A percentile compares a stretch with the other conserved stretches of the same genome.
phyloP scores from a whole-genome alignment of 2,797 vertebrate species.

The Furcifer pardalis region DNA sequence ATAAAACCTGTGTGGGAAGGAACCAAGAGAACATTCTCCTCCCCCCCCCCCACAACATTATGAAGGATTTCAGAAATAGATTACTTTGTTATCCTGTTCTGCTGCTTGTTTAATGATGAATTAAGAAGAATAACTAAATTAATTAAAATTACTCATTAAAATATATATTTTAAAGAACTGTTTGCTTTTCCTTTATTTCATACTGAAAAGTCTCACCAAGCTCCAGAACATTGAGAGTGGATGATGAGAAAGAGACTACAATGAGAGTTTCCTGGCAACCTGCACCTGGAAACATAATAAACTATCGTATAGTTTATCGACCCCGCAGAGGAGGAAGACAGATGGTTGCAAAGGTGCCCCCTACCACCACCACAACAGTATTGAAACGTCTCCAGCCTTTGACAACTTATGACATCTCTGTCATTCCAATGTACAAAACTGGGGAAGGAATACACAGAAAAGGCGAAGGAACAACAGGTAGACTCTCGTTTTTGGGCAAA shows the following conservation, averaged over 20 bases:
- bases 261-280: constrained; percentile 88
- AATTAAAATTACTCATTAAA: neutral
- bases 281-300: constrained; percentile 85
- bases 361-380: constrained; percentile 76
- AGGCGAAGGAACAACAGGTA: constrained; percentile 97
- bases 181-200: constrained; percentile 37
- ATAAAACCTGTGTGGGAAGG: neutral
- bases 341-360: constrained; percentile 80
- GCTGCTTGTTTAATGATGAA: too few species aligned
- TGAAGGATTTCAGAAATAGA: neutral
- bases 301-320: constrained; percentile 86
- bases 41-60: too few species aligned
- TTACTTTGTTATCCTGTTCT: neutral
- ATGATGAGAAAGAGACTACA: constrained; percentile 87
- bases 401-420: constrained; percentile 87
- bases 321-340: constrained; percentile 81
- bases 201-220: constrained; percentile 79
- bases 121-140: neutral
- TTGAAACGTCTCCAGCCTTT: constrained; percentile 85
- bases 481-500: constrained; percentile 29
- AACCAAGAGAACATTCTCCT: neutral
- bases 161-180: neutral
- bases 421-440: constrained; percentile 89
- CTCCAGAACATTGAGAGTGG: constrained; percentile 80
- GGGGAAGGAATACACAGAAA: constrained; percentile 94